Evolutionary conservation across 2,888 invertebrate species (phyloP).

Genomic region (Lottia gigantea): DNA sequence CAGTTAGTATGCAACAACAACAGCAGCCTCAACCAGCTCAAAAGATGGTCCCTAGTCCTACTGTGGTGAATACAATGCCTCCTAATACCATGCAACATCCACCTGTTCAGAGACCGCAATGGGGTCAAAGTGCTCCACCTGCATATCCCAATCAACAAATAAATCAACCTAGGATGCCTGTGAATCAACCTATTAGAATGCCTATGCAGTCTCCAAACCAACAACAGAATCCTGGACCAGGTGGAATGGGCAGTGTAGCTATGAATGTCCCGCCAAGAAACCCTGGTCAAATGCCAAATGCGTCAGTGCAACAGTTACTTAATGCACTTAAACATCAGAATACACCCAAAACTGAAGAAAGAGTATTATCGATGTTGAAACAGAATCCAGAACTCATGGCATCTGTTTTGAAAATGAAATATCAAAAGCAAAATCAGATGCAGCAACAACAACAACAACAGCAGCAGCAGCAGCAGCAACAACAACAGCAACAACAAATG

Average conservation of each 20-base stretch:
- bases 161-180: constrained; percentile 9
- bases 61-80: not conserved
- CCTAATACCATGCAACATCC: constrained; percentile 11
- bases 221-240: constrained; percentile 37
- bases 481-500: constrained; percentile 39
- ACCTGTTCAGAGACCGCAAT: constrained; percentile 15
- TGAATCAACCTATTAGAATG: constrained; percentile 28
- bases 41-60: constrained; percentile 35
- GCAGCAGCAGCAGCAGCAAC: constrained; percentile 42
- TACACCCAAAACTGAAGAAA: constrained; percentile 91
- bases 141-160: constrained; percentile 4
- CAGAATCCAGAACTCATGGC: constrained; percentile 95
- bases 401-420: constrained; percentile 87
- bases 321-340: constrained; percentile 89
- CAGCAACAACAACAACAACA: constrained; percentile 49
- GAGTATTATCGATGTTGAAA: constrained; percentile 87
- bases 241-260: constrained; percentile 39
- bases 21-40: constrained; percentile 30
- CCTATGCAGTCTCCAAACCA: constrained; percentile 36
- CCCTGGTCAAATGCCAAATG: constrained; percentile 31
- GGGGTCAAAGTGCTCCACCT: constrained; percentile 1
- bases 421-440: constrained; percentile 46
- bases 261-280: constrained; percentile 51
- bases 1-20: constrained; percentile 12
- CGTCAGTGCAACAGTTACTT: constrained; percentile 77